phyloP scores from a whole-genome alignment of 2,113 vertebrate genomes.

The Brachirus orientalis region DNA sequence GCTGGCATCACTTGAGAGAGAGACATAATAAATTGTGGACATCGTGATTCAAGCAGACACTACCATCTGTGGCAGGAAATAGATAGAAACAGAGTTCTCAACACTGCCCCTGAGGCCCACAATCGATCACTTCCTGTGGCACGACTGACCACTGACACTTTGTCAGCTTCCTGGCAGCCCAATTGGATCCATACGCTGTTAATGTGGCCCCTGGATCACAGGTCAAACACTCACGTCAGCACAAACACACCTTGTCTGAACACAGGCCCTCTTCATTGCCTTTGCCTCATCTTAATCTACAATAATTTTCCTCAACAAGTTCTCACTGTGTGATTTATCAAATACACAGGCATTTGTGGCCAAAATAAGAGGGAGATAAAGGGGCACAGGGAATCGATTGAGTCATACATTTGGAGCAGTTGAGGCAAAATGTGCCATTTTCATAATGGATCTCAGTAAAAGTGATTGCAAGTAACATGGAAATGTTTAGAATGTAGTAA shows the following conservation, averaged over 20 bases:
- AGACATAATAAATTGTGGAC: conserved; percentile 60
- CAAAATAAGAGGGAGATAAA: conserved; percentile 17
- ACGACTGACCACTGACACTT: conserved; percentile 78
- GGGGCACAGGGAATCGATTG: conserved; percentile 28
- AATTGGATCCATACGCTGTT: conserved; percentile 80
- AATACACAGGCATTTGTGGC: conserved; percentile 3
- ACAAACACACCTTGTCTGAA: conserved; percentile 29
- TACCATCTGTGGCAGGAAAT: conserved; percentile 66
- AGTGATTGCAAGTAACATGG: conserved; percentile 31
- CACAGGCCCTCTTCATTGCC: conserved; percentile 23
- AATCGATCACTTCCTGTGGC: conserved; percentile 81
- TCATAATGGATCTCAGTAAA: conserved; percentile 25
- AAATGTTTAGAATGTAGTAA: conserved; percentile 14
- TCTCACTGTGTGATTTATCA: conserved; percentile 10
- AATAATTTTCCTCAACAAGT: conserved; percentile 4
- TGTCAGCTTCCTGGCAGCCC: conserved; percentile 78
- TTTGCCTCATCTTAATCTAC: conserved; percentile 16
- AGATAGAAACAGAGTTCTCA: conserved; percentile 71
- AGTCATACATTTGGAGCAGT: conserved; percentile 23
- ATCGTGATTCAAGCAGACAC: conserved; percentile 48
- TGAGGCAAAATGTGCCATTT: conserved; percentile 35
- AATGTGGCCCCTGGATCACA: conserved; percentile 65
- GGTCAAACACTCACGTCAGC: conserved; percentile 63
- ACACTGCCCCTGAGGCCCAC: conserved; percentile 71
- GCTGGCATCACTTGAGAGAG: conserved; percentile 52